Evolutionary conservation across 1,140 invertebrate species (phyloP), one percentile per base, ranked within the genome.

Genomic region (Pseudobourletiella spinata): DNA sequence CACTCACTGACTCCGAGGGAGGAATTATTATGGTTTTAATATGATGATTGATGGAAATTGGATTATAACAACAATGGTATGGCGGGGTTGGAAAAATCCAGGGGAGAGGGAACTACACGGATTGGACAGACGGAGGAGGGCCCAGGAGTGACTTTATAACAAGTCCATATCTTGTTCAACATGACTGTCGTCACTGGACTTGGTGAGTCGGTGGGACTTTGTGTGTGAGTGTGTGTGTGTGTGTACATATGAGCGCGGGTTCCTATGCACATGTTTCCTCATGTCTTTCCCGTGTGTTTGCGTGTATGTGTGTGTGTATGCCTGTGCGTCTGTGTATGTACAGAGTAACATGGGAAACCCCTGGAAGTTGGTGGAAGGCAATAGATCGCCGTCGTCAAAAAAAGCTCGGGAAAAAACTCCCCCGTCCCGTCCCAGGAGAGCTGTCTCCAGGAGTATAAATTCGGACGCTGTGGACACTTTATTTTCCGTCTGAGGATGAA

Each of bases 11-110:
- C 32, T 39, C n/a, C 32, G 48, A 51, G 14, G 44, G 44, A 46
- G 48, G 48, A 51, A 51, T 39, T 52, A 56, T 35, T 58, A 58
- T 58, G 35, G 35, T 44, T 58, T 58, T 25, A 44, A 26, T 44
- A 58, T 58, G 56, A 46, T 58, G 56, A 58, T 58, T 42, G 56
- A 58, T 58, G 56, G 35, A 58, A 46, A 58, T 58, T 58, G 56
- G 56, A 58, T 58, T 58, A 46, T 32, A 55, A 28, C 32, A 3
- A 56, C 3, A 39, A 56, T 3, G n/a, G n/a, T n/a, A 50, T 11
- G 22, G 32, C 8, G 32, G n/a, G n/a, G 32, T 39, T 39, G 32
- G 32, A 39, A 39, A 39, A 39, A 39, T 39, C 8, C 32, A 39
- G n/a, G 22, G 14, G 14, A 22, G 46, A 22, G 35, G 35, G 11